Evolutionary conservation across 2,113 vertebrate genomes (phyloP), one percentile per base, ranked within the genome.

Genomic region (Australoheros scitulus): DNA sequence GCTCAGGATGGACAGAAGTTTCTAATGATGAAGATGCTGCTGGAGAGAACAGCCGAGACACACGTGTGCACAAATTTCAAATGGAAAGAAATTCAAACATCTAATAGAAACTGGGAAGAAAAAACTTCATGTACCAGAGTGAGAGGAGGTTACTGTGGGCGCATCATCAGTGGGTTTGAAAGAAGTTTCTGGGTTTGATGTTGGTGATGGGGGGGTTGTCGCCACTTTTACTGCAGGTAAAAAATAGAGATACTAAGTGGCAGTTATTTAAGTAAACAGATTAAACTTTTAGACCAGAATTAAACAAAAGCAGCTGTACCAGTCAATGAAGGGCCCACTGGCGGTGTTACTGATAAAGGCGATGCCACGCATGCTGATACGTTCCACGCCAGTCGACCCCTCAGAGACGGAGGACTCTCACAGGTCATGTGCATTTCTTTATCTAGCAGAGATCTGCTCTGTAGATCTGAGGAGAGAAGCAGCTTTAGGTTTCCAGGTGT

Each of bases 381-480:
- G 10, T 94, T 93, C 95, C 94, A 96, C 36, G 94, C 93, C 3
- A 78, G 92, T 3, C 0, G 60, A 38, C 92, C 94, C 26, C 15
- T 81, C 64, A 91, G 88, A 17, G 79, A 20, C 0, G 85, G 18
- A 9, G 96, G 95, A 58, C 74, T 92, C 3, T n/a, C 85, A 32
- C 96, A 96, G 5, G 82, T 87, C 34, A 94, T 92, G 0, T 75
- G 61, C 63, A 58, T 59, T 4, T 78, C 77, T 18, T 87, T 78
- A 29, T 88, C 90, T 61, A 96, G 83, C 24, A 90, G 89, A 74
- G 93, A 93, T 11, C 78, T 58, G 38, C 50, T 93, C 17, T 52
- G 85, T 20, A 96, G 79, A 50, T 87, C 96, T 96, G 87, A 29
- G 64, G 9, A 68, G 17, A 88, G 64, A 63, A 55, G 6, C 43